These are phyloP conservation scores for Neocrepidodera transversa DNA, from an alignment of 2,888 invertebrate genomes.

Conservation along the genomic window DNA sequence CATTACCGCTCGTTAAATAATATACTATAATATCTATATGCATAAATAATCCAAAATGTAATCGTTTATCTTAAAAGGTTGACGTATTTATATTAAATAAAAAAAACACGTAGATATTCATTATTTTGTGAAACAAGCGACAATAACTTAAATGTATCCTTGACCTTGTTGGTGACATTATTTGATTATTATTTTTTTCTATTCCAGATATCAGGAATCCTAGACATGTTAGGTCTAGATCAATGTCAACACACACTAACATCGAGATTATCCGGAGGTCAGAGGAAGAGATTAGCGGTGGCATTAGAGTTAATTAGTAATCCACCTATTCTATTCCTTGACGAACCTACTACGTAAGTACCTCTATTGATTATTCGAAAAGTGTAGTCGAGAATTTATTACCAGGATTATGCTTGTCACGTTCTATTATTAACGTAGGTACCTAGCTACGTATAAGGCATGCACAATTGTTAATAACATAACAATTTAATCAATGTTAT, in stretches of 20 bases:
- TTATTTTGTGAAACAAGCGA: too few relatives aligned
- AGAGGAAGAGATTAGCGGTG: constrained; percentile 91
- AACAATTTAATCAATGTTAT: too few relatives aligned
- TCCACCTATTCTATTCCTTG: constrained; percentile 93
- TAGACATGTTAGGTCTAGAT: constrained; percentile 82
- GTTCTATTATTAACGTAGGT: constrained; percentile 8
- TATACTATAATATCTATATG: too few relatives aligned
- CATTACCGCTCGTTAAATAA: too few relatives aligned
- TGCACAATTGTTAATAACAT: too few relatives aligned
- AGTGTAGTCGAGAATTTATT: too few relatives aligned
- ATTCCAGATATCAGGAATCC: constrained; percentile 83
- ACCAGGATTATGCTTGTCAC: constrained; percentile 6
- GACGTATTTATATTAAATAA: too few relatives aligned
- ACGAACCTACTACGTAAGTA: constrained; percentile 90
- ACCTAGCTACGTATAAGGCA: too few relatives aligned
- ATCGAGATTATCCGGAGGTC: constrained; percentile 87
- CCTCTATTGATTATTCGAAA: too few relatives aligned
- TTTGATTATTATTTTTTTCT: constrained; percentile 6
- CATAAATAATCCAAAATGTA: too few relatives aligned
- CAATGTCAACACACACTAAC: constrained; percentile 83
- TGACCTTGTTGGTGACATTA: neutral
- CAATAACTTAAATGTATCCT: neutral
- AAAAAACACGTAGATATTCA: too few relatives aligned
- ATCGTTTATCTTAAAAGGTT: too few relatives aligned
- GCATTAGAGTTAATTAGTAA: constrained; percentile 95